Evolutionary conservation across 2,797 vertebrate genomes (phyloP).

Genomic region (Tapera naevia): DNA sequence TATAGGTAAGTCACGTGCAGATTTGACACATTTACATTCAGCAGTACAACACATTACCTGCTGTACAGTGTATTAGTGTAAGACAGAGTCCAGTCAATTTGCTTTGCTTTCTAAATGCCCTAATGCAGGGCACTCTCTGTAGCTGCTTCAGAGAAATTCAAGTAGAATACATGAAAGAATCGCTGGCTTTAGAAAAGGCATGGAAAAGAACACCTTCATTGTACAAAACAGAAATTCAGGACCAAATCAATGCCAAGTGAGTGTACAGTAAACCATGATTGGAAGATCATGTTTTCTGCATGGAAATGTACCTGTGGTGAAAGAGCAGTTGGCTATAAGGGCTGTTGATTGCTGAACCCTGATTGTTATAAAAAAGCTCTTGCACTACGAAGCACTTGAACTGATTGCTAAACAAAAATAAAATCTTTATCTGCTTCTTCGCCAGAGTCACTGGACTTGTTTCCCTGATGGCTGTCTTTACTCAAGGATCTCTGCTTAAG

Average conservation of each 20-base stretch:
- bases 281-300: slow-evolving; percentile 23
- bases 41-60: slow-evolving; percentile 63
- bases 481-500: slow-evolving; percentile 77
- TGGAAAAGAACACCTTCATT: slow-evolving; percentile 38
- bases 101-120: slow-evolving; percentile 48
- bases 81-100: slow-evolving; percentile 56
- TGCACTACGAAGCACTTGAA: neutral
- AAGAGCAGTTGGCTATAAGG: slow-evolving; percentile 51
- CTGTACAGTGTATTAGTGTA: slow-evolving; percentile 51
- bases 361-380: slow-evolving; percentile 40
- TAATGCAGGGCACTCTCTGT: slow-evolving; percentile 53
- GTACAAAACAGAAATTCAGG: slow-evolving; percentile 40
- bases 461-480: slow-evolving; percentile 79
- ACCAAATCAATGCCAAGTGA: slow-evolving; percentile 18
- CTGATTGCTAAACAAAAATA: slow-evolving; percentile 86
- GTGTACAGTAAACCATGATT: neutral
- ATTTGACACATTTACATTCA: slow-evolving; percentile 70
- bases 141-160: slow-evolving; percentile 77
- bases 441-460: slow-evolving; percentile 88
- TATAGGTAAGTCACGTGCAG: slow-evolving; percentile 74
- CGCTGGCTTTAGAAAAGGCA: slow-evolving; percentile 71
- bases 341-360: slow-evolving; percentile 40
- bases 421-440: slow-evolving; percentile 92
- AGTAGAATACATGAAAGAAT: slow-evolving; percentile 66
- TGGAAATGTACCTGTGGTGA: slow-evolving; percentile 42